Conservation (phyloP, 1,140 invertebrate genomes). For the Sinonovacula constricta region DNA sequence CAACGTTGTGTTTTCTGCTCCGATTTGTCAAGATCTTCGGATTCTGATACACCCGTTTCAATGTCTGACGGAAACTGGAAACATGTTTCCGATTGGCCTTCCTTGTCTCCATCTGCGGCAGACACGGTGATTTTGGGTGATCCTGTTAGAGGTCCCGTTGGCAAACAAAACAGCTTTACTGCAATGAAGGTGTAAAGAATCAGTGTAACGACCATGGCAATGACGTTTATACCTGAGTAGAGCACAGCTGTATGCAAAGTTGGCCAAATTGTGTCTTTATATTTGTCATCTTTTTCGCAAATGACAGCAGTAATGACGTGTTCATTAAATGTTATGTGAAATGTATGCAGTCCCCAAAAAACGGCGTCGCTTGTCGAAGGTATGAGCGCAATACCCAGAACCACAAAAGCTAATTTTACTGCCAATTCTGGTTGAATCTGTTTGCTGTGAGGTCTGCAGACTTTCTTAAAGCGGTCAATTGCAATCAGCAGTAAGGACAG, state of each 20-base stretch:
- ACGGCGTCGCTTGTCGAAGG: conserved; percentile 26
- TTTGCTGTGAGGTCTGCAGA: conserved; percentile 57
- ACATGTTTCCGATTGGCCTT: background rate
- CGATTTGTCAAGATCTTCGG: background rate
- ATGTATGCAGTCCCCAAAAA: conserved; percentile 43
- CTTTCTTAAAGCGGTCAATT: conserved; percentile 61
- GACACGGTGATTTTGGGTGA: background rate
- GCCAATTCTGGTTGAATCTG: conserved; percentile 52
- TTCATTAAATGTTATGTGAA: background rate
- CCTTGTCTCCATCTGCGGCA: background rate
- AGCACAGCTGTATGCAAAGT: conserved; percentile 20
- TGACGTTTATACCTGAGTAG: background rate
- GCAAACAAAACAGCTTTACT: conserved; percentile 25
- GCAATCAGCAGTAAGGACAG: conserved; percentile 58
- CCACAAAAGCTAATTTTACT: conserved; percentile 10
- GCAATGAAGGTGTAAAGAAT: conserved; percentile 26
- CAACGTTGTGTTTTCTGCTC: too few relatives aligned
- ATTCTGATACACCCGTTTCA: conserved; percentile 36
- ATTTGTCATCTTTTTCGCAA: conserved; percentile 42
- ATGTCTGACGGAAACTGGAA: conserved; percentile 33
- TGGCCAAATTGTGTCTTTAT: conserved; percentile 39
- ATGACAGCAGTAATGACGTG: conserved; percentile 3
- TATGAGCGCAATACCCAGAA: conserved; percentile 5
- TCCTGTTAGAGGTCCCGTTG: background rate
- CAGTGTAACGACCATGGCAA: conserved; percentile 31